A percentile compares a stretch with the other conserved stretches of the same genome.
Conservation (phyloP, 2,113 vertebrate genomes). For the Azemiops feae region DNA sequence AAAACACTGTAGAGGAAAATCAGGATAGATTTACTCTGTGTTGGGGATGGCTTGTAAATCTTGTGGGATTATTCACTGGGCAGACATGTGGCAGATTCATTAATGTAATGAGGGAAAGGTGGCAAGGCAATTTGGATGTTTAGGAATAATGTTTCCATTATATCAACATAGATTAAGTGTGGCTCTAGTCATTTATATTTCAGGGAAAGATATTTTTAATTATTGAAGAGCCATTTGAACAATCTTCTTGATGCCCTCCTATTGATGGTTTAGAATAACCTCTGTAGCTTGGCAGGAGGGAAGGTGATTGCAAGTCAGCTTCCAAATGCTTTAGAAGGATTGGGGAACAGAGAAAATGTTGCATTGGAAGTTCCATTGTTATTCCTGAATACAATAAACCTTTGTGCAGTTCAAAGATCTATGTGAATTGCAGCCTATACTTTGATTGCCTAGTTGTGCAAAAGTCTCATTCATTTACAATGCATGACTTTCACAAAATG, state of each 20-base stretch:
- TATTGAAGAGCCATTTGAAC: neutral
- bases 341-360: neutral
- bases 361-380: neutral
- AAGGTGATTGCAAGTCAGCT: neutral
- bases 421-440: neutral
- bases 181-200: neutral
- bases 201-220: neutral
- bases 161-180: neutral
- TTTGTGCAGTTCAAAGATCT: neutral
- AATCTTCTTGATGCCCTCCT: neutral
- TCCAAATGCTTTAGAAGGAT: neutral
- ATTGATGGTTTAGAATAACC: neutral
- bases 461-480: neutral
- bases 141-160: neutral
- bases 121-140: neutral
- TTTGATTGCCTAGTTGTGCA: neutral
- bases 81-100: neutral
- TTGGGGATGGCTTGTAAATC: neutral
- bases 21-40: neutral
- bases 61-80: neutral
- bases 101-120: neutral
- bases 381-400: neutral
- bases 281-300: neutral
- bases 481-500: neutral
- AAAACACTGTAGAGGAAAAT: neutral